These are phyloP conservation scores for Calonectris borealis DNA, from an alignment of 2,113 vertebrate species.

Conservation along the genomic window DNA sequence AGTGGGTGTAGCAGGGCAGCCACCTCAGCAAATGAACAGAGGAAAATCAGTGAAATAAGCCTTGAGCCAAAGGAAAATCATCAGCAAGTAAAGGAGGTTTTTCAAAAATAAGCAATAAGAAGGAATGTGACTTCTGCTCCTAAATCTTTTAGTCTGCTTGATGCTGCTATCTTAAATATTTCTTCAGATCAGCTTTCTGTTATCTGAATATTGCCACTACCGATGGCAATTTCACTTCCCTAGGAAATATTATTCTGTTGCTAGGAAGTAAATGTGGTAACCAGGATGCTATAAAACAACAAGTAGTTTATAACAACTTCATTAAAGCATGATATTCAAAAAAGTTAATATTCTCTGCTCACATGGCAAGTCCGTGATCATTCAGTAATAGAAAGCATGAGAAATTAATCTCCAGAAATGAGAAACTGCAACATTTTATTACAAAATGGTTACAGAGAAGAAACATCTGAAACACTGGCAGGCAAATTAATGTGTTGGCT, in stretches of 20 bases:
- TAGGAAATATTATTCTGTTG: conserved; percentile 26
- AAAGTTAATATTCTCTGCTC: background rate
- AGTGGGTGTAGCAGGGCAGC: background rate
- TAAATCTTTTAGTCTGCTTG: background rate
- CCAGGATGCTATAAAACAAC: background rate
- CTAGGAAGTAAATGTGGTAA: conserved; percentile 17
- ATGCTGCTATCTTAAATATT: background rate
- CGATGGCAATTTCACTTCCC: background rate
- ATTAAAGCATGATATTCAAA: background rate
- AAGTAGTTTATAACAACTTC: background rate
- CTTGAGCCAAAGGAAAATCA: background rate
- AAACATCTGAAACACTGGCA: background rate
- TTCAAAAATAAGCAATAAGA: background rate
- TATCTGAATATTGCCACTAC: background rate
- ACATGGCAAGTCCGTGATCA: background rate
- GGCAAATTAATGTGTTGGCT: background rate
- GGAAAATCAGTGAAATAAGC: background rate
- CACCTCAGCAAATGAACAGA: background rate
- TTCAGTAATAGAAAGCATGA: background rate
- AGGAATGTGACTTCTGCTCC: background rate
- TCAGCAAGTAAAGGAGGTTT: background rate
- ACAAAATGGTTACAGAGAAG: background rate
- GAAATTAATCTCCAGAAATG: background rate
- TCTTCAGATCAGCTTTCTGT: background rate
- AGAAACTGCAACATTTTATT: background rate